phyloP scores from a whole-genome alignment of 1,140 invertebrate species.

The Calliphora vicina region DNA sequence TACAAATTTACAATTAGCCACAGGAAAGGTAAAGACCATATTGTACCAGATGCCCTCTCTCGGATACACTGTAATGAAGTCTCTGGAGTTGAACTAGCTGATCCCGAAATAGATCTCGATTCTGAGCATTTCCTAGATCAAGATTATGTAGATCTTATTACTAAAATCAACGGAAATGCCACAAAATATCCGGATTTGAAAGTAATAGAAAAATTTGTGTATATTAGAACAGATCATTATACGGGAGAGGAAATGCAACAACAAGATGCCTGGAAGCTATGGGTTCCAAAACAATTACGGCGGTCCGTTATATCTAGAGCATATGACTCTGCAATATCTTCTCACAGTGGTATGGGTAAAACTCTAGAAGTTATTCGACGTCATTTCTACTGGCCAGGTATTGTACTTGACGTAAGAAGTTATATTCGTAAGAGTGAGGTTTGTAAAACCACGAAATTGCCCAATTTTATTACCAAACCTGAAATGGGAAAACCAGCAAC shows the following conservation, averaged over 20 bases:
- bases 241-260: constrained; percentile 25
- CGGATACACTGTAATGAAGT: neutral
- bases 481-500: neutral
- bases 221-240: constrained; percentile 21
- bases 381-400: constrained; percentile 12
- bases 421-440: constrained; percentile 9
- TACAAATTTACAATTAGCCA: constrained; percentile 39
- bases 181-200: constrained; percentile 29
- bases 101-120: constrained; percentile 14
- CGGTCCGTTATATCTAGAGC: neutral
- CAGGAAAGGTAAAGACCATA: constrained; percentile 12
- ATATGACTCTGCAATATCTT: neutral
- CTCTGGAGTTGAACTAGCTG: neutral
- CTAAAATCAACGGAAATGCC: neutral
- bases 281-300: constrained; percentile 31
- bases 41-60: constrained; percentile 30
- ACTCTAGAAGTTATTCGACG: constrained; percentile 5
- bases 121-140: neutral
- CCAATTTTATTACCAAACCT: constrained; percentile 12
- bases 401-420: neutral
- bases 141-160: constrained; percentile 19
- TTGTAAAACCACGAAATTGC: constrained; percentile 9
- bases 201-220: constrained; percentile 19
- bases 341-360: constrained; percentile 21
- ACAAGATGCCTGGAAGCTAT: constrained; percentile 35